phyloP scores from a whole-genome alignment of 2,888 invertebrate species.

The Cheilosia grossa region DNA sequence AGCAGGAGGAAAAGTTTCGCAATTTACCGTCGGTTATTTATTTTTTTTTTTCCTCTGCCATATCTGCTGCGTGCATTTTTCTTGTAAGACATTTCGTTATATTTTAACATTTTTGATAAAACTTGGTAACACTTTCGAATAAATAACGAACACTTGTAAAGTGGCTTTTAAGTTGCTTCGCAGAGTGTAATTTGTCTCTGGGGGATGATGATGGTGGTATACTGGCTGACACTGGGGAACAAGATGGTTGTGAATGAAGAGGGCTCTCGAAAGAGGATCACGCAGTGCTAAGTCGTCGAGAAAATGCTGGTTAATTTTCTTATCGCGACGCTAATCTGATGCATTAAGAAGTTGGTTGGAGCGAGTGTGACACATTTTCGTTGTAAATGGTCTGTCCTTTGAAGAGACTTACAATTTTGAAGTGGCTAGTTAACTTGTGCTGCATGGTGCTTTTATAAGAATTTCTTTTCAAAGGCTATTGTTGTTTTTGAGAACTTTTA shows the following conservation, averaged over 20 bases:
- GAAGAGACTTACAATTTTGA: neutral
- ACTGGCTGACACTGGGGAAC: neutral
- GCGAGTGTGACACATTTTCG: neutral
- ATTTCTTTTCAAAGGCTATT: no score
- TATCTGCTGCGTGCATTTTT: constrained; percentile 59
- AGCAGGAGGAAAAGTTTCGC: constrained; percentile 60
- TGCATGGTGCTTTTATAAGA: no score
- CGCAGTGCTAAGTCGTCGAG: constrained; percentile 43
- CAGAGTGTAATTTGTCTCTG: constrained; percentile 59
- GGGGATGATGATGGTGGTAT: constrained; percentile 28
- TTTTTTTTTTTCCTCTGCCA: constrained; percentile 9
- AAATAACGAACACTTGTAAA: constrained; percentile 68
- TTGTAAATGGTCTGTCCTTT: neutral
- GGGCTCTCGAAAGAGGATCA: constrained; percentile 48
- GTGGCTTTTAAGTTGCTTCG: constrained; percentile 71
- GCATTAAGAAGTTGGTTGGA: constrained; percentile 45
- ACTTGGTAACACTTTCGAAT: constrained; percentile 70
- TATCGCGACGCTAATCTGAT: constrained; percentile 54
- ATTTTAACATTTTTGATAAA: constrained; percentile 67
- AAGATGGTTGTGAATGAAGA: constrained; percentile 35
- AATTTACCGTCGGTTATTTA: constrained; percentile 52
- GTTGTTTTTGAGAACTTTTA: no score
- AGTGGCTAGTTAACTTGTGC: neutral
- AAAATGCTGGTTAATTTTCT: constrained; percentile 61
- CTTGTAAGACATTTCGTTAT: constrained; percentile 56